Conservation (phyloP, 2,797 vertebrate species). For the Borostomias antarcticus region DNA sequence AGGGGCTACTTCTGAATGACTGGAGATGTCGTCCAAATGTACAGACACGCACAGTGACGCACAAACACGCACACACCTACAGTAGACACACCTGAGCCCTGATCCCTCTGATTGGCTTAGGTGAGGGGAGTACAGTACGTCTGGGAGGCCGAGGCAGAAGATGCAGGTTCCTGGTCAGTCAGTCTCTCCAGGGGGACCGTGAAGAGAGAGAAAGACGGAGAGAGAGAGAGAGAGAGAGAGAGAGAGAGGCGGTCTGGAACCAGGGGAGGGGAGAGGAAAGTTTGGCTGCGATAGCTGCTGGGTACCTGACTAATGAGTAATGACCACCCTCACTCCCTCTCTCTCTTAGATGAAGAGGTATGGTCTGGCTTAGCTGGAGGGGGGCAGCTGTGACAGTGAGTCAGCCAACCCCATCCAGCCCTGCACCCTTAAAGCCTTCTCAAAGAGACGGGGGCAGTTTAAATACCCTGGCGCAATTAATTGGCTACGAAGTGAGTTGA, state of each 20-base stretch:
- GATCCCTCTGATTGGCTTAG: conserved; percentile 34
- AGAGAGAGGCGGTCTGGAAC: conserved; percentile 24
- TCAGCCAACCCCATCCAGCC: conserved; percentile 60
- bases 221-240: conserved; percentile 34
- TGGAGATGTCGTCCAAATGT: neutral
- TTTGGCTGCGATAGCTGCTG: conserved; percentile 53
- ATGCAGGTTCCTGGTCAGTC: conserved; percentile 21
- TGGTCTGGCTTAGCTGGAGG: conserved; percentile 40
- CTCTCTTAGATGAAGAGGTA: conserved; percentile 72
- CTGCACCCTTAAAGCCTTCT: neutral
- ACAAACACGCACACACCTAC: neutral
- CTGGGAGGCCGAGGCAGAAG: conserved; percentile 38
- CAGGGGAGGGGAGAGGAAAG: conserved; percentile 20
- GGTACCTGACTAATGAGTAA: conserved; percentile 65
- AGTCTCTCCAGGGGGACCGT: neutral
- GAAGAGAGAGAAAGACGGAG: conserved; percentile 24
- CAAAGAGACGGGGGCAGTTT: conserved; percentile 40
- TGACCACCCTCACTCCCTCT: conserved; percentile 30
- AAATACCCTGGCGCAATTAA: conserved; percentile 16
- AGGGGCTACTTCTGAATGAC: neutral
- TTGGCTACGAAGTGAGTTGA: neutral
- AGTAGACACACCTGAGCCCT: conserved; percentile 11
- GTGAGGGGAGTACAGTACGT: conserved; percentile 30
- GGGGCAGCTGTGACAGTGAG: conserved; percentile 47
- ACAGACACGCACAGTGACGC: neutral